Percentiles rank a stretch among this genome's conserved stretches.
These are phyloP conservation scores for Melanostoma mellinum DNA, from an alignment of 2,888 invertebrate genomes.

Conservation along the genomic window DNA sequence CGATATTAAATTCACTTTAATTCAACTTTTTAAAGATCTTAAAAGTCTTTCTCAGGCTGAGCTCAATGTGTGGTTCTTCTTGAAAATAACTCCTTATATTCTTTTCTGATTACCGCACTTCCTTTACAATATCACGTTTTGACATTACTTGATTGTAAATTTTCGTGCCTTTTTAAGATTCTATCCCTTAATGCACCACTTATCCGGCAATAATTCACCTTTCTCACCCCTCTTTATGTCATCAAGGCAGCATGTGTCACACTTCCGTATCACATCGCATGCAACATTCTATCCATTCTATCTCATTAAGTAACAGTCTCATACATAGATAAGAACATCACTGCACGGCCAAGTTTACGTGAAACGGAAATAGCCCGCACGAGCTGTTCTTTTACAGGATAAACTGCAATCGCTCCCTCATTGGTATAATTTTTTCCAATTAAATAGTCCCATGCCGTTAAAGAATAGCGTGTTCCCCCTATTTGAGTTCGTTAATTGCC, in stretches of 20 bases:
- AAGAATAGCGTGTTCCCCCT: slow-evolving; percentile 33
- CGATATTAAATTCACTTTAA: too few relatives aligned
- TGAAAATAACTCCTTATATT: too few relatives aligned
- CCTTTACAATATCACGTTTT: too few relatives aligned
- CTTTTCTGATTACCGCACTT: too few relatives aligned
- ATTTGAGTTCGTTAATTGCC: slow-evolving; percentile 42
- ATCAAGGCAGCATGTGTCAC: slow-evolving; percentile 19
- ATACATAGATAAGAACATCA: slow-evolving; percentile 32
- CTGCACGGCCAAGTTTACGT: slow-evolving; percentile 13
- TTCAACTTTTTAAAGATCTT: too few relatives aligned
- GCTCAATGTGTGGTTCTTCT: too few relatives aligned
- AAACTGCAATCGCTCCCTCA: slow-evolving; percentile 5
- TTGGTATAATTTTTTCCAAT: slow-evolving; percentile 18
- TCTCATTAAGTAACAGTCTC: slow-evolving; percentile 30
- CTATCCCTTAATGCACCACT: too few relatives aligned
- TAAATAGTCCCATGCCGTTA: slow-evolving; percentile 30
- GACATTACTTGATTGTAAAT: too few relatives aligned
- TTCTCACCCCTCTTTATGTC: slow-evolving; percentile 20
- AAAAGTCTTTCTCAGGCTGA: too few relatives aligned
- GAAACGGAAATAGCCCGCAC: slow-evolving; percentile 63
- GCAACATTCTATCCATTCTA: slow-evolving; percentile 29
- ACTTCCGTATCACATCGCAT: slow-evolving; percentile 32
- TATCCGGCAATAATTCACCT: not conserved
- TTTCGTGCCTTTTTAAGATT: too few relatives aligned
- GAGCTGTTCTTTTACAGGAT: slow-evolving; percentile 51